These are phyloP conservation scores for Harpegnathos saltator DNA, from an alignment of 1,140 invertebrate species.

Conservation along the genomic window DNA sequence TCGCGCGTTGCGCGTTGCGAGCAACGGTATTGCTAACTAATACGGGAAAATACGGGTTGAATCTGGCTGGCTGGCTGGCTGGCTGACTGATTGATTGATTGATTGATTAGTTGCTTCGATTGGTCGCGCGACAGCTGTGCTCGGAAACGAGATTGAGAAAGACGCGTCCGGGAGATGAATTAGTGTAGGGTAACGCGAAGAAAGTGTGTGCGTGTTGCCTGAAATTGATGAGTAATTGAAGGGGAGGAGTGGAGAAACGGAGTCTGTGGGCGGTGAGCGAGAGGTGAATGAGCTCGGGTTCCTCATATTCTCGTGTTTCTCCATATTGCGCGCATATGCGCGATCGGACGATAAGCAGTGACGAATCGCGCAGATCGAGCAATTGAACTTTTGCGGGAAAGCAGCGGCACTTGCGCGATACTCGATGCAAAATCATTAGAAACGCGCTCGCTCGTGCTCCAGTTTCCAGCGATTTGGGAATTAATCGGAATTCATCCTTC, in stretches of 20 bases:
- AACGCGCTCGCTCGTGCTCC: too few relatives aligned
- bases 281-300: background rate
- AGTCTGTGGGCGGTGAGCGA: background rate
- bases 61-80: too few relatives aligned
- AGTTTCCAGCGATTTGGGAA: background rate
- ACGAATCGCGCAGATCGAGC: too few relatives aligned
- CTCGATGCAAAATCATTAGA: too few relatives aligned
- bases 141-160: background rate
- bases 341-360: too few relatives aligned
- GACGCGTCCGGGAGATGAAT: background rate
- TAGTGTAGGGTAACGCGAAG: background rate
- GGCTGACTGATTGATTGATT: background rate
- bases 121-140: constrained; percentile 9
- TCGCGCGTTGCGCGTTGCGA: too few relatives aligned
- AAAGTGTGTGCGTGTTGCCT: constrained; percentile 1
- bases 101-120: constrained; percentile 13
- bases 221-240: background rate
- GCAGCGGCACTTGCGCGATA: too few relatives aligned
- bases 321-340: too few relatives aligned
- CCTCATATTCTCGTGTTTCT: background rate
- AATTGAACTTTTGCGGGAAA: too few relatives aligned
- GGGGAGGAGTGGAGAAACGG: background rate
- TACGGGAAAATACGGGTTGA: too few relatives aligned
- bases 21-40: too few relatives aligned
- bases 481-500: background rate